phyloP scores from a whole-genome alignment of 2,797 vertebrate genomes.

The Naso thynnoides region DNA sequence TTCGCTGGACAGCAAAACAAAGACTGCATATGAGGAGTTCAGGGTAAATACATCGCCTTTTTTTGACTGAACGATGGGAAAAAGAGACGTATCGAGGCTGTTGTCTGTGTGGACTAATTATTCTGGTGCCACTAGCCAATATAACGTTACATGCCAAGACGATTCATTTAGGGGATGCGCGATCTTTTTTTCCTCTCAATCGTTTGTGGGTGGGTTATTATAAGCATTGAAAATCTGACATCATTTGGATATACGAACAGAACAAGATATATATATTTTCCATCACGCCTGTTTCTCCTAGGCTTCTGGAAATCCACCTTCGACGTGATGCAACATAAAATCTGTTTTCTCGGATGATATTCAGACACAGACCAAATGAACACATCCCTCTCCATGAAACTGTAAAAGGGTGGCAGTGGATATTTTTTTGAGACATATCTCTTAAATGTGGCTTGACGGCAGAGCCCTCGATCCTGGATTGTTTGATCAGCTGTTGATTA shows the following conservation, averaged over 20 bases:
- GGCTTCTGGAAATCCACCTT: slow-evolving; percentile 59
- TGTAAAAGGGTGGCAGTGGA: slow-evolving; percentile 74
- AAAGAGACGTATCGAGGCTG: slow-evolving; percentile 61
- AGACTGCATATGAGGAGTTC: slow-evolving; percentile 71
- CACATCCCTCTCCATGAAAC: slow-evolving; percentile 72
- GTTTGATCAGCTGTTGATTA: slow-evolving; percentile 78
- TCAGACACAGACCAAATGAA: slow-evolving; percentile 71
- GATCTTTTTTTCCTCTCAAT: slow-evolving; percentile 63
- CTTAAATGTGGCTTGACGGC: slow-evolving; percentile 51
- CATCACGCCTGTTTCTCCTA: slow-evolving; percentile 41
- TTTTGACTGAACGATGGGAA: slow-evolving; percentile 63
- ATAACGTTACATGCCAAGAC: slow-evolving; percentile 70
- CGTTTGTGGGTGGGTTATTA: slow-evolving; percentile 77
- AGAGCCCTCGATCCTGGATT: slow-evolving; percentile 49
- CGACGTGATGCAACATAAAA: slow-evolving; percentile 79
- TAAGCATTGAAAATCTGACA: slow-evolving; percentile 79
- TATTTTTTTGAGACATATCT: slow-evolving; percentile 36
- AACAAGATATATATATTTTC: slow-evolving; percentile 43
- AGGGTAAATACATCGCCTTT: slow-evolving; percentile 59
- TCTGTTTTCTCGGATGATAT: slow-evolving; percentile 76
- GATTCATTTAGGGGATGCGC: slow-evolving; percentile 74
- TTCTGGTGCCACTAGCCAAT: slow-evolving; percentile 68
- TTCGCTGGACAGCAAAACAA: slow-evolving; percentile 77
- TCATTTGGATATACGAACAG: slow-evolving; percentile 76
- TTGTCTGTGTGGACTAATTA: slow-evolving; percentile 77